Conservation (phyloP, 2,888 invertebrate genomes). For the Tenthredo livida region DNA sequence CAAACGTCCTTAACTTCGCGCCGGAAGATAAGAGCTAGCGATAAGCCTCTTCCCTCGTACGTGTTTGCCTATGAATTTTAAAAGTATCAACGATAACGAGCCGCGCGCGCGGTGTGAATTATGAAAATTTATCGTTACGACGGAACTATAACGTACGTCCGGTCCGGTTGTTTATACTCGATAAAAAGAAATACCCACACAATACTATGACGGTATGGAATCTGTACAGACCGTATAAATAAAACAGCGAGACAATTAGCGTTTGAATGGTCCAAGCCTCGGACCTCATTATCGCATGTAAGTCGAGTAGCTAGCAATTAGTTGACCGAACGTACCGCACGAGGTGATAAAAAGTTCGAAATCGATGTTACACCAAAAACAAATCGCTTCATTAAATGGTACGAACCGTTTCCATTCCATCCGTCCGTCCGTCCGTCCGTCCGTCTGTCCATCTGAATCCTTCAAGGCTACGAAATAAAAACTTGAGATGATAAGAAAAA, state of each 20-base stretch:
- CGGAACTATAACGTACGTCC: slow-evolving; percentile 43
- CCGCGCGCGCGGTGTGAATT: slow-evolving; percentile 44
- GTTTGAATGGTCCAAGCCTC: neutral
- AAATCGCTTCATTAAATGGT: slow-evolving; percentile 11
- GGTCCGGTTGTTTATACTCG: slow-evolving; percentile 7
- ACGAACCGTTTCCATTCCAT: neutral
- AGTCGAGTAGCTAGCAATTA: neutral
- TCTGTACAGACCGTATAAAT: neutral
- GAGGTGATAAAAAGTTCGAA: neutral
- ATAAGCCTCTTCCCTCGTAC: slow-evolving; percentile 22
- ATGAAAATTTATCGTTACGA: slow-evolving; percentile 35
- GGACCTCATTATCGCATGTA: neutral
- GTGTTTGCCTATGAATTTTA: slow-evolving; percentile 25
- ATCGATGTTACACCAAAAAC: slow-evolving; percentile 1
- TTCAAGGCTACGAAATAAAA: slow-evolving; percentile 28
- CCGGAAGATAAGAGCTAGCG: slow-evolving; percentile 23
- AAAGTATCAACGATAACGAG: slow-evolving; percentile 14
- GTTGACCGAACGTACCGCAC: neutral
- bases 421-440: neutral
- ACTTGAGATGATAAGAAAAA: slow-evolving; percentile 14
- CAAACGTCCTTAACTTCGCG: slow-evolving; percentile 42
- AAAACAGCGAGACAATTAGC: neutral
- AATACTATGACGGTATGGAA: neutral
- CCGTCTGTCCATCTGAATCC: neutral
- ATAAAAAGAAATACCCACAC: neutral